Base-by-base conservation (phyloP, 2,888 invertebrate species). In the Temnothorax unifasciatus region DNA sequence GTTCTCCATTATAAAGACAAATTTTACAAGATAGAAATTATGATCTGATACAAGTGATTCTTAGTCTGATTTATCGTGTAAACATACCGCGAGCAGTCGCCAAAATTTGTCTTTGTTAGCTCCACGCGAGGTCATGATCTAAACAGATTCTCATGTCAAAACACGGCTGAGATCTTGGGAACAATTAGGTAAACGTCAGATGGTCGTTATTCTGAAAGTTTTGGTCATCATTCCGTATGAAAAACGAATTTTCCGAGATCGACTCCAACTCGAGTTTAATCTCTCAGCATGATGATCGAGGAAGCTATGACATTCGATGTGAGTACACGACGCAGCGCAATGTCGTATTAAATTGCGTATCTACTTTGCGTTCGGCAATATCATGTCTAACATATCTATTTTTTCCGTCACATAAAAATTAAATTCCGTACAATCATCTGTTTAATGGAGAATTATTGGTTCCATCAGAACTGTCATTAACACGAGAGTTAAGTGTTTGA, bases 261-360 rank as follows among this genome's bases (percentile, higher is more conserved):
- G 13, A 57, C 5, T 57, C 21, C 8, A 34, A 18, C 21, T 34
- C 11, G 41, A 54, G 13, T 47, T 59, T 13, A 34, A 63, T 47
- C 21, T 38, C 21, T 50, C 18, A 21, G 4, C 54, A 73, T 52
- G 3, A 94, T 94, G 94, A 93, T 94, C 85, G 94, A 93, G 21
- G 94, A 94, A 88, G 89, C 93, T 69, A 87, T 90, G 66, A 92
- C 91, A 83, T 93, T 94, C 84, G 93, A 94, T 82, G 94, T 94
- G 90, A 94, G 95, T 94, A 92, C 77, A 79, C 21, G 15, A 15
- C 2, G 25, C 41, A 38, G 6, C 9, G 38, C 13, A 34, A 54
- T 54, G 21, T 9, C n/a, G 29, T 34, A 54, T 41, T 41, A n/a
- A 57, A 54, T 38, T 54, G 15, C 21, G 5, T 71, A 25, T 38